These are phyloP conservation scores for Drosophila lowei DNA, from an alignment of 1,140 invertebrate genomes.

Conservation along the genomic window DNA sequence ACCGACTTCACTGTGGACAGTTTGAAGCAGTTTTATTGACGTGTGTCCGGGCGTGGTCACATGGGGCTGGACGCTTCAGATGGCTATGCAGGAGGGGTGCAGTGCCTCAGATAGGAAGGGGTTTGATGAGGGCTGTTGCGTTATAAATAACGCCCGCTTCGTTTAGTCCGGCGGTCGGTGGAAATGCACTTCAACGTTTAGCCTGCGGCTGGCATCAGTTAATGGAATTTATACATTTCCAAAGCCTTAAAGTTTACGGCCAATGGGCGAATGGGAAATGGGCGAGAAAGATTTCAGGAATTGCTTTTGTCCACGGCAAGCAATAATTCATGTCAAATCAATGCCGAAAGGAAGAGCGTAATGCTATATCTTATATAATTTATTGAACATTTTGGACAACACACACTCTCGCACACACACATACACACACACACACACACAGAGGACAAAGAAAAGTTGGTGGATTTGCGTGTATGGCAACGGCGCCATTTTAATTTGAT, in stretches of 20 bases:
- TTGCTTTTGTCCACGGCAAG: constrained; percentile 31
- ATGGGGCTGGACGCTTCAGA: neutral
- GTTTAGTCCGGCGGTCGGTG: constrained; percentile 33
- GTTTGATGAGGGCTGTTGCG: constrained; percentile 50
- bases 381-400: constrained; percentile 57
- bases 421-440: neutral
- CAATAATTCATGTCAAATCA: constrained; percentile 74
- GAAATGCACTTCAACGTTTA: constrained; percentile 64
- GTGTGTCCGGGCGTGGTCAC: constrained; percentile 74
- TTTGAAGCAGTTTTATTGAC: constrained; percentile 80
- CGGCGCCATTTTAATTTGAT: constrained; percentile 80
- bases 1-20: constrained; percentile 67
- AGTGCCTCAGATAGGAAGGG: neutral
- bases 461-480: constrained; percentile 31
- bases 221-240: constrained; percentile 58
- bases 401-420: constrained; percentile 25
- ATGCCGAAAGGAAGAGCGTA: constrained; percentile 55
- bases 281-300: constrained; percentile 26
- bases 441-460: constrained; percentile 25
- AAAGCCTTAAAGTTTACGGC: constrained; percentile 42
- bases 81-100: neutral
- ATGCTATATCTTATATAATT: constrained; percentile 60
- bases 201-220: constrained; percentile 54
- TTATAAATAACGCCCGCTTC: constrained; percentile 73
- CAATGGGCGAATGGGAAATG: neutral